Base-by-base conservation (phyloP, 2,113 vertebrate genomes). In the Acrocephalus arundinaceus region DNA sequence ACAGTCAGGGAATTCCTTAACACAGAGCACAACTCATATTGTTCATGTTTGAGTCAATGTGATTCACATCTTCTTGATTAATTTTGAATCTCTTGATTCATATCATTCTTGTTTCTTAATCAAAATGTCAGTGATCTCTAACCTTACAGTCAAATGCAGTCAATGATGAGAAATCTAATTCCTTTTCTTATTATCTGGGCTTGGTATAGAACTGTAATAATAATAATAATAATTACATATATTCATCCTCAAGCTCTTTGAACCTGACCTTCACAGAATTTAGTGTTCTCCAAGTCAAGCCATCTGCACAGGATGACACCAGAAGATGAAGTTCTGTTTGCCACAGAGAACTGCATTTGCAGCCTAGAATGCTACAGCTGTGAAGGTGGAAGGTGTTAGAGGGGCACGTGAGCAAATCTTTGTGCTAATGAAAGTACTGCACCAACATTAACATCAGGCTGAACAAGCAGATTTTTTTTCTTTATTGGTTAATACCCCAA, bases 401-500 rank as follows among this genome's bases (percentile, higher is more conserved):
- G n/a, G 25, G 43, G 28, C 4, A 46, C 62, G 61, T 58, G 52
- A 70, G 73, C 65, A 93, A 89, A 81, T 39, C 65, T 84, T 81
- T 61, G 70, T 5, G 2, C 65, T 86, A 49, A 58, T 75, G 83
- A 45, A 96, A 90, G 58, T 78, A 71, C 48, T 46, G 49, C 43
- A 85, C 51, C 43, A 89, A 88, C 73, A 57, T 62, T 71, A 84
- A 88, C 37, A 35, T 62, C 52, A 68, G 79, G 57, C 65, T 63
- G 65, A 95, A 90, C 68, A 85, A 71, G 92, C 48, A 93, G 68
- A 86, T 54, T 72, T 74, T 87, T 82, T 51, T 87, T 83, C 74
- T 90, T 76, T 85, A 85, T 87, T 93, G 46, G 45, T 89, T 97
- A 92, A 86, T 89, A 84, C 65, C 45, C 63, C 25, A 88, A 88